Evolutionary conservation across 2,797 vertebrate genomes (phyloP).

Genomic region (Oophaga sylvatica): DNA sequence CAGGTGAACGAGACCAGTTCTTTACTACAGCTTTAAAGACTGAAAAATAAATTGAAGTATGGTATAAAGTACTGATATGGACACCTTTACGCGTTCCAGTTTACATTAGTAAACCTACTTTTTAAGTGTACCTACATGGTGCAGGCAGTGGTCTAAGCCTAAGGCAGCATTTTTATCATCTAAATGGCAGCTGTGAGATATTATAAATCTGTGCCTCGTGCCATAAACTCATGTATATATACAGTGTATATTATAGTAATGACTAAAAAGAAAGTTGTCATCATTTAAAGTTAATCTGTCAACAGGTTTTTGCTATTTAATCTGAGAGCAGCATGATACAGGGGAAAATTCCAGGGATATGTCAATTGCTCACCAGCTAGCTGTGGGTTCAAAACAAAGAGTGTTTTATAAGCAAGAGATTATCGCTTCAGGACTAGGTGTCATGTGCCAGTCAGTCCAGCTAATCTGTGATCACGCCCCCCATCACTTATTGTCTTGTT

Average conservation of each 20-base stretch:
- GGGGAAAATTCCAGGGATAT: too few species aligned
- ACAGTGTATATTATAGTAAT: neutral
- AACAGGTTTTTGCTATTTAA: too few species aligned
- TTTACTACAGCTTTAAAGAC: conserved; percentile 11
- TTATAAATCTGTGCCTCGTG: neutral
- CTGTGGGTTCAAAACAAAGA: too few species aligned
- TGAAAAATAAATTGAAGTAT: conserved; percentile 20
- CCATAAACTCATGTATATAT: neutral
- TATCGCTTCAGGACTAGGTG: too few species aligned
- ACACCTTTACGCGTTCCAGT: neutral
- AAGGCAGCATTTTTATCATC: neutral
- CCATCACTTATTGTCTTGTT: too few species aligned
- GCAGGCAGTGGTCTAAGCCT: too few species aligned
- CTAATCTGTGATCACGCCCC: too few species aligned
- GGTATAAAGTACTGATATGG: neutral
- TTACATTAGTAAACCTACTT: neutral
- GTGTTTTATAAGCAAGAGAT: too few species aligned
- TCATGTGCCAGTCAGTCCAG: too few species aligned
- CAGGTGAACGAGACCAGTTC: conserved; percentile 3
- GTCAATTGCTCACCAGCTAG: too few species aligned
- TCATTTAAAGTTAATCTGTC: neutral
- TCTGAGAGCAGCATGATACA: too few species aligned
- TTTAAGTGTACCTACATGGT: neutral
- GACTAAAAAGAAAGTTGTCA: neutral
- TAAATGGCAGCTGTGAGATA: neutral